Evolutionary conservation across 2,797 vertebrate genomes (phyloP), one percentile per base, ranked within the genome.

Genomic region (Eremophila alpestris): DNA sequence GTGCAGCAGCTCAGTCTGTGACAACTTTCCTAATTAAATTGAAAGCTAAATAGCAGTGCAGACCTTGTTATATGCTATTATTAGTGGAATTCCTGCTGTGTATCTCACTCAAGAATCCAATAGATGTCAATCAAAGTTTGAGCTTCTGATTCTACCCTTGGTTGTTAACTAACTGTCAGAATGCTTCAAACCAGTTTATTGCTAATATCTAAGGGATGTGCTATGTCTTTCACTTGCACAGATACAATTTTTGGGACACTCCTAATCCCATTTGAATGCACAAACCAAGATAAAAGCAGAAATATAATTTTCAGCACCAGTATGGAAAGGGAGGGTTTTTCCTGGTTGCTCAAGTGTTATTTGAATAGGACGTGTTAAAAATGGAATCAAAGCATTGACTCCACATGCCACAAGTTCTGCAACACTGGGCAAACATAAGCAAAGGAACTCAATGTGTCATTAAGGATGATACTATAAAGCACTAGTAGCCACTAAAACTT

Each of bases 121-220:
- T 9, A 87, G 69, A 85, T 62, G 82, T 83, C 95, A 95, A 93
- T 90, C 85, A 94, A 90, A 85, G 67, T 80, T 92, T 34, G 49
- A 78, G 58, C 20, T 88, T 88, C 73, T 73, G 77, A 78, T 73
- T 74, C 45, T 78, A 54, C 21, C 46, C 56, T 74, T 40, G 34
- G 29, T 34, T 80, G 38, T 38, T 96, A 94, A 93, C 87, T 85
- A 94, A 78, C 81, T 77, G 60, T 21, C 63, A 56, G 62, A 89
- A 90, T 76, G 77, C 17, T 94, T 88, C 52, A 71, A 2, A 65
- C 15, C 46, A 52, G 26, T 69, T 78, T 88, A 79, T 84, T 83
- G 46, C 41, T 58, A 60, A 26, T 54, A 86, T 64, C 46, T 68
- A 27, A 94, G 56, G 58, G 40, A 76, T 81, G 40, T 68, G 29